phyloP scores from a whole-genome alignment of 2,797 vertebrate genomes.

The Pantherophis alleghaniensis region DNA sequence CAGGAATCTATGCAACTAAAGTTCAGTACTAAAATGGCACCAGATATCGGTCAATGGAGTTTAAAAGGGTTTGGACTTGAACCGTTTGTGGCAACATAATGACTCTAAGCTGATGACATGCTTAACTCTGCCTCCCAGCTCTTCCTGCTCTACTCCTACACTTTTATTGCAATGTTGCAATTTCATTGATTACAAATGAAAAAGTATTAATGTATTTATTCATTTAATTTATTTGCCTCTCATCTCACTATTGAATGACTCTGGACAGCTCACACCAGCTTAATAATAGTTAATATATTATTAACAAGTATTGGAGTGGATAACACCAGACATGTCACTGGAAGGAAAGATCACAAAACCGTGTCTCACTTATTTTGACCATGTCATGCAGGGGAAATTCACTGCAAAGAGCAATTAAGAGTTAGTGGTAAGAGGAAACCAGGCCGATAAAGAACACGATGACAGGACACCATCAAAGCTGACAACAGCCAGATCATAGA shows the following conservation, averaged over 20 bases:
- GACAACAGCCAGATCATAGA: neutral
- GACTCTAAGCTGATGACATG: neutral
- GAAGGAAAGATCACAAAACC: neutral
- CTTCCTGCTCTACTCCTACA: neutral
- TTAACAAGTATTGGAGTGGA: neutral
- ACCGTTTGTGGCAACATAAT: neutral
- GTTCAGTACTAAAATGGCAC: neutral
- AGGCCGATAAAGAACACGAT: neutral
- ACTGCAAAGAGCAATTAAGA: neutral
- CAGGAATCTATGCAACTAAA: neutral
- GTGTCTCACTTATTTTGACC: neutral
- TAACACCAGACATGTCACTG: neutral
- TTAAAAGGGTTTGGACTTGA: neutral
- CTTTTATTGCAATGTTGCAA: neutral
- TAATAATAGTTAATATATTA: neutral
- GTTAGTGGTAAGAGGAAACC: neutral
- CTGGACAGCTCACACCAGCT: neutral
- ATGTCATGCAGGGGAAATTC: neutral
- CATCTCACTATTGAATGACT: neutral
- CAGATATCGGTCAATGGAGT: neutral
- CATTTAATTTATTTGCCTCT: neutral
- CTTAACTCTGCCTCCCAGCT: neutral
- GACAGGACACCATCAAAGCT: neutral
- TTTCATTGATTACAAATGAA: neutral
- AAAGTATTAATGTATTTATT: neutral